Conservation (phyloP, 92 coral and sea anemone species). For the Zoanthus gigantus region DNA sequence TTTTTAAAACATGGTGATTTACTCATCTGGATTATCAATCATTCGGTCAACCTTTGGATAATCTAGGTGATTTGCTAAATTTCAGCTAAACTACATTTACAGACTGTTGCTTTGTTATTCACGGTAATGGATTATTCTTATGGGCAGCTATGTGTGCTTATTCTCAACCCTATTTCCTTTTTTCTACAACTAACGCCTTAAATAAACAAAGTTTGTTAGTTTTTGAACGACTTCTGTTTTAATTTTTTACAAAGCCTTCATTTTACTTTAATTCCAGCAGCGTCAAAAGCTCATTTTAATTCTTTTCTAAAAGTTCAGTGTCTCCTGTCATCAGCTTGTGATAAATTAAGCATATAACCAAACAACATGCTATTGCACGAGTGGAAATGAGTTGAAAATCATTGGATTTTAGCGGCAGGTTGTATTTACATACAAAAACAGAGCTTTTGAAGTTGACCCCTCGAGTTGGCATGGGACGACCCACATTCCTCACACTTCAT, state of each 20-base stretch:
- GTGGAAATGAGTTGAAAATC: slow-evolving; percentile 15
- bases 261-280: slow-evolving; percentile 9
- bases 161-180: slow-evolving; percentile 21
- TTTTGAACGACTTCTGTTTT: slow-evolving; percentile 13
- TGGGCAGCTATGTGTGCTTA: slow-evolving; percentile 25
- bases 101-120: slow-evolving; percentile 23
- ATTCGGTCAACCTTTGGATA: slow-evolving; percentile 7
- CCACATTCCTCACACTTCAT: slow-evolving; percentile 20
- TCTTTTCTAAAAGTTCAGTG: slow-evolving; percentile 8
- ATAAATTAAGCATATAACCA: slow-evolving; percentile 61
- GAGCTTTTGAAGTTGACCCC: slow-evolving; percentile 25
- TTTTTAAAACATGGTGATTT: slow-evolving; percentile 14
- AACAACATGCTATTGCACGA: slow-evolving; percentile 68
- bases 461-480: slow-evolving; percentile 23
- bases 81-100: slow-evolving; percentile 20
- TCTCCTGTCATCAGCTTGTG: slow-evolving; percentile 53
- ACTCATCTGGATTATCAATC: slow-evolving; percentile 33
- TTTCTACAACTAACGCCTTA: slow-evolving; percentile 21
- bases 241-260: neutral
- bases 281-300: neutral
- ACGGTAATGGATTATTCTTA: slow-evolving; percentile 26
- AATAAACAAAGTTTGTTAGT: slow-evolving; percentile 30
- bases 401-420: neutral
- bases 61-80: slow-evolving; percentile 30
- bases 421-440: slow-evolving; percentile 28